Evolutionary conservation across 2,888 invertebrate species (phyloP).

Genomic region (Luffia ferchaultella): DNA sequence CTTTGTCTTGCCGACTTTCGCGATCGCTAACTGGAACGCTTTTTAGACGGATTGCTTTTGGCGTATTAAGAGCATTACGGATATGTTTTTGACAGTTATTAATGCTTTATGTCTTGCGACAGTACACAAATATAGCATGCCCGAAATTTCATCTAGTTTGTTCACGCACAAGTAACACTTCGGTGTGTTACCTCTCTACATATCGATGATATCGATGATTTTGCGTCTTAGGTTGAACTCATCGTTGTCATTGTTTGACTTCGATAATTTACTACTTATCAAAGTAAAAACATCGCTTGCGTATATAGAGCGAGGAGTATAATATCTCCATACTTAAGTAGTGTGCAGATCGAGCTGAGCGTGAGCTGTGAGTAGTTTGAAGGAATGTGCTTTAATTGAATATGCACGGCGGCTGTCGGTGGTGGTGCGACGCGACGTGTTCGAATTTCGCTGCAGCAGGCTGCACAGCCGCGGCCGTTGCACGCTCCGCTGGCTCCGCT

Average conservation of each 20-base stretch:
- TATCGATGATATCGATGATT: too few species aligned
- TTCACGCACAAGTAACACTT: too few species aligned
- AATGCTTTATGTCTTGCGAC: background rate
- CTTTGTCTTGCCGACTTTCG: conserved; percentile 53
- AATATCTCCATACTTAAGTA: too few species aligned
- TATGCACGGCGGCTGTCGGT: conserved; percentile 25
- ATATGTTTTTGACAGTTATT: too few species aligned
- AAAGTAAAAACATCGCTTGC: too few species aligned
- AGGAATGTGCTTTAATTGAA: conserved; percentile 22
- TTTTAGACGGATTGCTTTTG: conserved; percentile 27
- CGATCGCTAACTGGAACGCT: conserved; percentile 43
- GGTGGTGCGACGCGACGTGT: conserved; percentile 19
- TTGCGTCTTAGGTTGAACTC: too few species aligned
- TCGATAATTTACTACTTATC: conserved; percentile 23
- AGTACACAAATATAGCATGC: background rate
- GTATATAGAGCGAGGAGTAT: too few species aligned
- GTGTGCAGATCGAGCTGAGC: too few species aligned
- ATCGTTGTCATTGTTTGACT: too few species aligned
- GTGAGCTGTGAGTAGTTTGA: too few species aligned
- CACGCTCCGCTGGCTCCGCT: conserved; percentile 42
- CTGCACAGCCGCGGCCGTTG: conserved; percentile 50
- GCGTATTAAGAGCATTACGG: conserved; percentile 18
- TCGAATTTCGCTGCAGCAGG: conserved; percentile 47
- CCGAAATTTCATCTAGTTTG: background rate
- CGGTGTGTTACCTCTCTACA: too few species aligned